Evolutionary conservation across 1,140 invertebrate genomes (phyloP).

Genomic region (Drosophila chauvacae): DNA sequence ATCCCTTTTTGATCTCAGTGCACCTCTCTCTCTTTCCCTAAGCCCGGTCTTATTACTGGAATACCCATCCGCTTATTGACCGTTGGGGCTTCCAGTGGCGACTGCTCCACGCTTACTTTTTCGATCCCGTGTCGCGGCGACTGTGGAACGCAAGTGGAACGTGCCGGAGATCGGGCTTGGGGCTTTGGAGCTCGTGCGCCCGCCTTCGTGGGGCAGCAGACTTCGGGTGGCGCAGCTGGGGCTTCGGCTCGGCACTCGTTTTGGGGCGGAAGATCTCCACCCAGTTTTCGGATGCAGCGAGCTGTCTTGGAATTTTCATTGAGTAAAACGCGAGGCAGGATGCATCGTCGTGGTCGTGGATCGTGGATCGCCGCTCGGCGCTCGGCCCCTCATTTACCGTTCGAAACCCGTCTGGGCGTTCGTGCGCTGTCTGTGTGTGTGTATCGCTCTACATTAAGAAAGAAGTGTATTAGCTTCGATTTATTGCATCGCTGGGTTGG

Average conservation of each 20-base stretch:
- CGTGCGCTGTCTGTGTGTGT: conserved; percentile 30
- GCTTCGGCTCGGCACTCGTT: conserved; percentile 46
- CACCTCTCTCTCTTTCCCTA: conserved; percentile 5
- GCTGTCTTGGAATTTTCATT: conserved; percentile 75
- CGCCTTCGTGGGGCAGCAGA: conserved; percentile 3
- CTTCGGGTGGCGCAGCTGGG: conserved; percentile 35
- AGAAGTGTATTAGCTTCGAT: conserved; percentile 83
- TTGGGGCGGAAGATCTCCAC: conserved; percentile 84
- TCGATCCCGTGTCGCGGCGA: conserved; percentile 51
- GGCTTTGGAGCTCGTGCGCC: neutral
- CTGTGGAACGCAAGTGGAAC: conserved; percentile 66
- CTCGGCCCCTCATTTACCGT: conserved; percentile 73
- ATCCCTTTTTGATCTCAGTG: conserved; percentile 1
- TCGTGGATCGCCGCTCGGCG: conserved; percentile 39
- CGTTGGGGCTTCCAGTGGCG: conserved; percentile 49
- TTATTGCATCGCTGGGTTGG: conserved; percentile 75
- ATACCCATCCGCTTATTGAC: conserved; percentile 41
- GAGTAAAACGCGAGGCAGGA: conserved; percentile 76
- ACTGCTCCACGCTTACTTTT: conserved; percentile 60
- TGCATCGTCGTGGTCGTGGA: conserved; percentile 50
- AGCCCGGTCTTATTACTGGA: conserved; percentile 13
- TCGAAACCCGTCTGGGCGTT: conserved; percentile 78
- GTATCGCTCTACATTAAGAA: conserved; percentile 80
- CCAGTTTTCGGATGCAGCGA: conserved; percentile 82
- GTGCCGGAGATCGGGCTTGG: conserved; percentile 24